Conservation (phyloP, 2,888 invertebrate genomes). For the Tipula vernalis region DNA sequence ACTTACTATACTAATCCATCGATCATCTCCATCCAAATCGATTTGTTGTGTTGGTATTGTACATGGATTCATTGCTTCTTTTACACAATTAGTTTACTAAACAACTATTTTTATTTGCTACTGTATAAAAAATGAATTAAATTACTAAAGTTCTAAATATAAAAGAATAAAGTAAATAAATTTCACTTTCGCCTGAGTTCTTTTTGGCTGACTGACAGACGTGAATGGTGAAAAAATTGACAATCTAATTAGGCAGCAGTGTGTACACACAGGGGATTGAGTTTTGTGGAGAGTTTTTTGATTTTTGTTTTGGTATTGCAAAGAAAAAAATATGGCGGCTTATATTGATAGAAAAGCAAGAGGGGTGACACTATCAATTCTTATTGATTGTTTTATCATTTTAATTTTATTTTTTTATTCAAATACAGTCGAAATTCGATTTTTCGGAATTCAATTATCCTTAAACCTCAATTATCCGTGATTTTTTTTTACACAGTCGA, state of each 20-base stretch:
- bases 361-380: neutral
- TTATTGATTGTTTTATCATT: neutral
- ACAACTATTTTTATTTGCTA: neutral
- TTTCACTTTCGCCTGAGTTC: neutral
- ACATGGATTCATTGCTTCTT: constrained; percentile 55
- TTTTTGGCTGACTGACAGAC: neutral
- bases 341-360: neutral
- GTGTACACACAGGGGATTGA: neutral
- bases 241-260: neutral
- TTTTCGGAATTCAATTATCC: no score
- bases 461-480: no score
- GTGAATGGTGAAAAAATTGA: neutral
- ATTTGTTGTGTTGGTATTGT: constrained; percentile 54
- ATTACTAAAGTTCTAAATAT: neutral
- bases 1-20: constrained; percentile 69
- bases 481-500: no score
- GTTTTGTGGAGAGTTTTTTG: neutral
- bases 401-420: neutral
- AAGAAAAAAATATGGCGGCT: neutral
- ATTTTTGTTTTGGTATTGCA: neutral
- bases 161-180: neutral
- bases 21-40: constrained; percentile 71
- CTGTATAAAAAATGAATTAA: neutral
- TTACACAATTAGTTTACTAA: neutral
- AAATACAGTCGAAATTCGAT: no score